These are phyloP conservation scores for Poeciliopsis paucimaculata DNA, from an alignment of 2,797 vertebrate species.

Conservation along the genomic window DNA sequence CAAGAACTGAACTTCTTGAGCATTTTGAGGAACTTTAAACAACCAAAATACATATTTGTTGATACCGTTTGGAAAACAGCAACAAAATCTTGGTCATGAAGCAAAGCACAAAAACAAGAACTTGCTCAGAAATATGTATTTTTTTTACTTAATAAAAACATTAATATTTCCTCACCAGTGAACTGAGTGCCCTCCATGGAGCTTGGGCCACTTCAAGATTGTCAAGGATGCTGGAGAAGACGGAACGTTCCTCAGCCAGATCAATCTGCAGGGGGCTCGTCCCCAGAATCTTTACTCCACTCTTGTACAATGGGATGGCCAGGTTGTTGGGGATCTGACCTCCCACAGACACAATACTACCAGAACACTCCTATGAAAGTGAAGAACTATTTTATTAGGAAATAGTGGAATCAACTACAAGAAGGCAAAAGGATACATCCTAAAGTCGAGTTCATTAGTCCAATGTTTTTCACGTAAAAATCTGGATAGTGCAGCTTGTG, in stretches of 20 bases:
- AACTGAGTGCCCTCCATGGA: conserved; percentile 92
- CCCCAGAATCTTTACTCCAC: conserved; percentile 90
- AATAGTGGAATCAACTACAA: conserved; percentile 9
- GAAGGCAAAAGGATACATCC: background rate
- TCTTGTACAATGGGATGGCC: conserved; percentile 88
- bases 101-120: background rate
- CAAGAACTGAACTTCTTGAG: background rate
- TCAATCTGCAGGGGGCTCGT: conserved; percentile 90
- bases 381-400: background rate
- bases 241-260: conserved; percentile 90
- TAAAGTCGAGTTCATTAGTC: background rate
- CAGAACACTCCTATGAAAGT: conserved; percentile 83
- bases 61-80: background rate
- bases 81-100: background rate
- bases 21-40: background rate
- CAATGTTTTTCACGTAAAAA: background rate
- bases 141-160: background rate
- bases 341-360: conserved; percentile 94
- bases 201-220: conserved; percentile 90
- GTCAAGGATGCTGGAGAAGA: conserved; percentile 90
- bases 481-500: background rate
- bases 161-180: conserved; percentile 80
- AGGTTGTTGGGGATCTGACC: conserved; percentile 97
- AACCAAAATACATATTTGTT: background rate
- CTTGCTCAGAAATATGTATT: background rate